Base-by-base conservation (phyloP, 2,113 vertebrate species). In the Amia ocellicauda region DNA sequence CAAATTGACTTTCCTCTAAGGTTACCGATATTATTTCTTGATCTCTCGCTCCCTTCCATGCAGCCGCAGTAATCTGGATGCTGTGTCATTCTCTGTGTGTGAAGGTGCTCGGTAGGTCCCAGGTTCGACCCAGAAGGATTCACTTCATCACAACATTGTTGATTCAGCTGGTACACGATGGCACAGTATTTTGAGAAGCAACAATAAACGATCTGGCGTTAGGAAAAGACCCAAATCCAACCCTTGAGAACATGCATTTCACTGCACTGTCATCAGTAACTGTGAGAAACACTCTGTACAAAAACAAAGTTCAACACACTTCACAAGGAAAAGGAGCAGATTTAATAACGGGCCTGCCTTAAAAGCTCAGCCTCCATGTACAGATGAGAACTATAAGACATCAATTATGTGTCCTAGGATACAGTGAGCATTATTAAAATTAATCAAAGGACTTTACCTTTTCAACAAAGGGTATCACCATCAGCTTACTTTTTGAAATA, bases 161-260 rank as follows among this genome's bases (percentile, higher is more conserved):
- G 62, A 41, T 56, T 64, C 52, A 64, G 52, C 31, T 55, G 62
- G 17, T 52, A n/a, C 22, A 40, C 11, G 17, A 51, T 55, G 49
- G 50, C 36, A 41, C 24, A 31, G 56, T 3, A 29, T 14, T 7
- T 31, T 22, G 28, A 20, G 56, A n/a, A 29, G 56, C n/a, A 58
- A 58, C 56, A n/a, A 31, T 7, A 45, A 19, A 4, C 41, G 23
- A 26, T 20, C 11, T 40, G 20, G 41, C 43, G 29, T 56, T 64
- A 55, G 51, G 52, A 29, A 23, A 3, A 28, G 49, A 24, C 31
- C 51, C 7, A 41, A 14, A 10, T 23, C 62, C 40, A 3, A 23
- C n/a, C 55, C 41, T 24, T 45, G 1, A 16, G 17, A 40, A 24
- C 41, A 42, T 17, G 24, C 13, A n/a, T 28, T 28, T 31, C 7